These are phyloP conservation scores for Incurvaria masculella DNA, from an alignment of 2,888 invertebrate genomes.

Conservation along the genomic window DNA sequence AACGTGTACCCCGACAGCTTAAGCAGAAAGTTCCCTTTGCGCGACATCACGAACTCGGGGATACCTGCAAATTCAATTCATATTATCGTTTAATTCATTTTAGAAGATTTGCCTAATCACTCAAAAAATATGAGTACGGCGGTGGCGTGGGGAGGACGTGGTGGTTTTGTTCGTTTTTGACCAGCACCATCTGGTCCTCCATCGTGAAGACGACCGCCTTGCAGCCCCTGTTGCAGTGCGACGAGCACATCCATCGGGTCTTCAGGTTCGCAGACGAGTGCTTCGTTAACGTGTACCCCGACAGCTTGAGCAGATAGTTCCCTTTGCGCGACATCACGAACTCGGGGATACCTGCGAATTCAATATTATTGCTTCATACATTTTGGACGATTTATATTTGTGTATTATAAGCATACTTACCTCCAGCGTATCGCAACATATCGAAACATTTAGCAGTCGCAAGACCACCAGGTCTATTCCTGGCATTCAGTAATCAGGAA, in stretches of 20 bases:
- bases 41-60: neutral
- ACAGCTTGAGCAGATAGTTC: neutral
- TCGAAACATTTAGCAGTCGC: too few relatives aligned
- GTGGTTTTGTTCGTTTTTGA: neutral
- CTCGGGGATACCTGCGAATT: neutral
- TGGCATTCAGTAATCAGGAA: too few relatives aligned
- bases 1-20: neutral
- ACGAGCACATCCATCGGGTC: neutral
- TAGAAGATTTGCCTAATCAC: too few relatives aligned
- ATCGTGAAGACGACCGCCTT: neutral
- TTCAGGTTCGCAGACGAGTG: neutral
- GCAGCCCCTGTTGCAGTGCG: slow-evolving; percentile 3
- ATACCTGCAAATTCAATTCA: neutral
- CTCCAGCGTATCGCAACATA: too few relatives aligned
- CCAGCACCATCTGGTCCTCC: neutral
- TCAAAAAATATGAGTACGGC: too few relatives aligned
- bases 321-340: neutral
- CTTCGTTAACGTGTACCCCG: neutral
- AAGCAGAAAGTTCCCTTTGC: neutral
- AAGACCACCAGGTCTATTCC: too few relatives aligned
- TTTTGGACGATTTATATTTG: too few relatives aligned
- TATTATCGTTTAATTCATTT: too few relatives aligned
- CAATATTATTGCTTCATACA: too few relatives aligned
- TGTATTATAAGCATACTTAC: too few relatives aligned
- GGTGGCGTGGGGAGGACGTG: too few relatives aligned